Evolutionary conservation across 1,140 invertebrate species (phyloP).

Genomic region (Lasioglossum albipes): DNA sequence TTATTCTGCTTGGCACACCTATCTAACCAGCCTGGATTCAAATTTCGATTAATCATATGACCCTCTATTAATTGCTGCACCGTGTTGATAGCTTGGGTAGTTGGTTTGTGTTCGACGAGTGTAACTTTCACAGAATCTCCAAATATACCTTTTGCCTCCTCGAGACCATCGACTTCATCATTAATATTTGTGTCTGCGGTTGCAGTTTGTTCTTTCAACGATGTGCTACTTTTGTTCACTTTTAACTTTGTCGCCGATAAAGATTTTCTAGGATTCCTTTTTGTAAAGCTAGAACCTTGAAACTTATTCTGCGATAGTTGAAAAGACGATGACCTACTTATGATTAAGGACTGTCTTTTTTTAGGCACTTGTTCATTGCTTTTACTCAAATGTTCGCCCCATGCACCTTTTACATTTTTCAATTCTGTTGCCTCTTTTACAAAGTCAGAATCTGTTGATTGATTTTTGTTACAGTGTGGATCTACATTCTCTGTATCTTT

Average conservation of each 20-base stretch:
- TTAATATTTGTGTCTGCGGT: neutral
- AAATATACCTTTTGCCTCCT: constrained; percentile 50
- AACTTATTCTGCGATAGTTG: constrained; percentile 87
- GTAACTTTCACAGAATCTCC: constrained; percentile 68
- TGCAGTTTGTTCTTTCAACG: neutral
- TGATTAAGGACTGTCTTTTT: constrained; percentile 66
- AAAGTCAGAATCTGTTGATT: neutral
- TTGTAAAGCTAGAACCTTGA: constrained; percentile 83
- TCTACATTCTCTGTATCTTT: constrained; percentile 60
- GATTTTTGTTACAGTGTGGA: constrained; percentile 64
- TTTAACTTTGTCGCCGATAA: constrained; percentile 73
- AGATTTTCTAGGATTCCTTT: constrained; percentile 88
- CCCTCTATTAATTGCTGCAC: constrained; percentile 72
- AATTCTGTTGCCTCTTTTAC: constrained; percentile 27
- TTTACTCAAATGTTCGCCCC: constrained; percentile 83
- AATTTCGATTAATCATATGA: constrained; percentile 68
- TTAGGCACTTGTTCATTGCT: constrained; percentile 63
- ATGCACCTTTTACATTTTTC: constrained; percentile 78
- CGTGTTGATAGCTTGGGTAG: constrained; percentile 72
- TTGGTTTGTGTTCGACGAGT: constrained; percentile 50
- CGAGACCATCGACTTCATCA: constrained; percentile 27
- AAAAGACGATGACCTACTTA: constrained; percentile 74
- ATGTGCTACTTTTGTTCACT: constrained; percentile 45
- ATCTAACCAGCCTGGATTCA: constrained; percentile 82
- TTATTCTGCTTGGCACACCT: constrained; percentile 72